Conservation (phyloP, 1,140 invertebrate genomes). For the Tetramorium parvispinum region DNA sequence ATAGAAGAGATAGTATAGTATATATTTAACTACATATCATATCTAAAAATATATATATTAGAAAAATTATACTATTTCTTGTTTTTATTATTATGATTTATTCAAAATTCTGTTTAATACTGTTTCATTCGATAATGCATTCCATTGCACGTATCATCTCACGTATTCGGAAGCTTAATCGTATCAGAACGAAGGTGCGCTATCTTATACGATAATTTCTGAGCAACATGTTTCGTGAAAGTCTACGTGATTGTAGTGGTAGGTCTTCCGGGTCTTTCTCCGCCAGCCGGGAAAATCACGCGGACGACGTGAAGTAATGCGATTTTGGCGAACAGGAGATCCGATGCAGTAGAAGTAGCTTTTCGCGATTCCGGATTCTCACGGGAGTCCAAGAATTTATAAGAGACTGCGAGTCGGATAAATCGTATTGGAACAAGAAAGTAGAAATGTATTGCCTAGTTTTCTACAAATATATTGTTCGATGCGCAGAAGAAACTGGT, state of each 20-base stretch:
- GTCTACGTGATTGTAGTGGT: background rate
- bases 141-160: background rate
- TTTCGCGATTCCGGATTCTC: constrained; percentile 43
- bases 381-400: constrained; percentile 50
- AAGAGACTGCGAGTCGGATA: constrained; percentile 47
- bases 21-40: background rate
- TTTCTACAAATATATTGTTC: constrained; percentile 40
- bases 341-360: constrained; percentile 41
- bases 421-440: constrained; percentile 53
- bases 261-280: constrained; percentile 34
- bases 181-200: background rate
- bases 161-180: constrained; percentile 15
- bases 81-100: background rate
- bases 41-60: background rate
- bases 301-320: constrained; percentile 52
- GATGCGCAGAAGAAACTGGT: background rate
- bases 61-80: background rate
- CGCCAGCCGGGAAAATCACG: constrained; percentile 44
- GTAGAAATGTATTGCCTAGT: constrained; percentile 44
- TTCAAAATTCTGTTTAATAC: background rate
- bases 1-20: background rate
- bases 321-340: constrained; percentile 51
- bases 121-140: background rate
- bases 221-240: constrained; percentile 9
- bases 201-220: constrained; percentile 4